Evolutionary conservation across 2,797 vertebrate species (phyloP).

Genomic region (Sebastes umbrosus): DNA sequence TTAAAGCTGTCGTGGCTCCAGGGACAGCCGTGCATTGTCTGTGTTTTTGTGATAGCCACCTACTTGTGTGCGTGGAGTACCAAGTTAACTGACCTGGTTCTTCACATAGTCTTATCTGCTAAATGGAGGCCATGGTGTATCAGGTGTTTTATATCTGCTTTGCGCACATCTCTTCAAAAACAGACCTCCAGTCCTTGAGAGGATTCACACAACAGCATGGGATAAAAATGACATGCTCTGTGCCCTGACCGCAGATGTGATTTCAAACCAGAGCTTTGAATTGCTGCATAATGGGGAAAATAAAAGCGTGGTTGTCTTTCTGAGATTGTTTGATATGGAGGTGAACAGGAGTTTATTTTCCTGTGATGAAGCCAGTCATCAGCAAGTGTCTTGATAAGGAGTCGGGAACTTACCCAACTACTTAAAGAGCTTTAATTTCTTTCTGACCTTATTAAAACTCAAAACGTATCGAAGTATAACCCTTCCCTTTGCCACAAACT

Average conservation of each 20-base stretch:
- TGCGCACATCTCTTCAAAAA: constrained; percentile 1
- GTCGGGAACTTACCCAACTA: not conserved
- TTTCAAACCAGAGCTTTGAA: constrained; percentile 32
- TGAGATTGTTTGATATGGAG: not conserved
- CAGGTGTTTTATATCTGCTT: constrained; percentile 13
- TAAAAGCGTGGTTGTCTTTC: not conserved
- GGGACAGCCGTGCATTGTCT: constrained; percentile 22
- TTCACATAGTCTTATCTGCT: constrained; percentile 33
- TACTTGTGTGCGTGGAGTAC: constrained; percentile 1
- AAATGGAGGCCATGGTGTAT: constrained; percentile 31
- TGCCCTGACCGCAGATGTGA: constrained; percentile 22
- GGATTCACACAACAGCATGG: not conserved
- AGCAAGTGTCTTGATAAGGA: not conserved
- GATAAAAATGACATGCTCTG: not conserved
- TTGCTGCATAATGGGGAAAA: not conserved
- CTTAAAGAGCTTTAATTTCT: not conserved
- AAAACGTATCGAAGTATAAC: not conserved
- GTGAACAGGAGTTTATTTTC: not conserved
- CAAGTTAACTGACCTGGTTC: constrained; percentile 53
- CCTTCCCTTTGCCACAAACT: not conserved
- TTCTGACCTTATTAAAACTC: not conserved
- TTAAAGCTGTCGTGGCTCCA: not conserved
- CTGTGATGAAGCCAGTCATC: not conserved
- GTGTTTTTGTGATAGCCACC: not conserved
- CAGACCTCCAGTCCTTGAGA: not conserved